phyloP scores from a whole-genome alignment of 2,113 vertebrate genomes.

The Trematomus loennbergii region DNA sequence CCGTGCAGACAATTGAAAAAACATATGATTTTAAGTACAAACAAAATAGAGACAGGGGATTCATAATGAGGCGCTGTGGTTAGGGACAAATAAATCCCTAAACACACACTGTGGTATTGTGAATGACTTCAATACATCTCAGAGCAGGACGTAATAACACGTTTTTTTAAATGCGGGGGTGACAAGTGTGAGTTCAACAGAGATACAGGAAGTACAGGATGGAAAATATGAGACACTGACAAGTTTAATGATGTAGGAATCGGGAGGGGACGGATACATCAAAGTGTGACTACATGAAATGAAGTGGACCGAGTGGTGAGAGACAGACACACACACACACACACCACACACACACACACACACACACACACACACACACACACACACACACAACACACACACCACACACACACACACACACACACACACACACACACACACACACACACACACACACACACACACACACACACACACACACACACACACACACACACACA shows the following conservation, averaged over 20 bases:
- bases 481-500: too few species aligned
- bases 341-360: too few species aligned
- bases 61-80: slow-evolving; percentile 28
- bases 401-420: background rate
- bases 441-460: too few species aligned
- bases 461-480: too few species aligned
- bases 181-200: slow-evolving; percentile 20
- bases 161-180: slow-evolving; percentile 10
- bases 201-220: slow-evolving; percentile 32
- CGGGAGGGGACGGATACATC: slow-evolving; percentile 34
- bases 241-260: slow-evolving; percentile 49
- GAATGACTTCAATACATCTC: slow-evolving; percentile 26
- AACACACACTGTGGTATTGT: background rate
- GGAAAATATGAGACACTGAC: slow-evolving; percentile 44
- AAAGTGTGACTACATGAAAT: slow-evolving; percentile 50
- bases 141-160: slow-evolving; percentile 27
- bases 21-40: slow-evolving; percentile 66
- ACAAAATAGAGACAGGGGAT: slow-evolving; percentile 40
- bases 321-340: too few species aligned
- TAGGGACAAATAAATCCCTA: too few species aligned
- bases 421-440: too few species aligned
- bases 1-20: slow-evolving; percentile 36
- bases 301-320: slow-evolving; percentile 28
- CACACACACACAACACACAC: too few species aligned
- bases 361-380: too few species aligned